Percentiles rank a stretch among this genome's conserved stretches.
phyloP scores from a whole-genome alignment of 1,140 invertebrate species.

The Chelonus insularis region DNA sequence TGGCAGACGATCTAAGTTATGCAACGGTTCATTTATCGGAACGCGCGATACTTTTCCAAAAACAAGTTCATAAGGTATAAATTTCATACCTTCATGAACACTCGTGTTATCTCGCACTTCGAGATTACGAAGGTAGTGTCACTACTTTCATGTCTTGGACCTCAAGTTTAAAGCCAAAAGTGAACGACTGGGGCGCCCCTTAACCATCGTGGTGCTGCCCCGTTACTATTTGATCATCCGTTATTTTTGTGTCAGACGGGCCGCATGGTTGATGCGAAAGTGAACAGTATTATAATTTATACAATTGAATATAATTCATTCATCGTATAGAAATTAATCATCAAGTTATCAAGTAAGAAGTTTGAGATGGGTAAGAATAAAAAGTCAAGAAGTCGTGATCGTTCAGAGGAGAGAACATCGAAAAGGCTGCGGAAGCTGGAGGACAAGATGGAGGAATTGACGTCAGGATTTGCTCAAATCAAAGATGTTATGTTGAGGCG shows the following conservation, averaged over 20 bases:
- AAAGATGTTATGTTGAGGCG: neutral
- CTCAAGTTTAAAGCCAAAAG: too few species aligned
- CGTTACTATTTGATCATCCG: too few species aligned
- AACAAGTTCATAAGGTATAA: too few species aligned
- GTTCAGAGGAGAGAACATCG: neutral
- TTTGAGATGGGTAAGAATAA: neutral
- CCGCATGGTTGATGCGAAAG: conserved; percentile 6
- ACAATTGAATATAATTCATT: neutral
- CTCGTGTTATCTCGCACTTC: too few species aligned
- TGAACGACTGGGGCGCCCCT: too few species aligned
- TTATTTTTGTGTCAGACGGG: conserved; percentile 13
- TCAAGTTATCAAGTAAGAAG: neutral
- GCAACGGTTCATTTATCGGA: too few species aligned
- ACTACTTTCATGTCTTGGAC: too few species aligned
- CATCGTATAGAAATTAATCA: neutral
- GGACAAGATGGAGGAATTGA: neutral
- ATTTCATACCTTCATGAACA: too few species aligned
- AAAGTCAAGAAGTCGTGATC: neutral
- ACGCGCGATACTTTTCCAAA: too few species aligned
- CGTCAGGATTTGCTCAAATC: neutral
- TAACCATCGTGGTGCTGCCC: too few species aligned
- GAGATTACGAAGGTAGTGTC: too few species aligned
- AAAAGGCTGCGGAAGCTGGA: neutral
- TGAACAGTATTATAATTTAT: neutral
- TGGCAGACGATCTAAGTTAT: too few species aligned